Evolutionary conservation across 2,113 vertebrate species (phyloP).

Genomic region (Puntigrus tetrazona): DNA sequence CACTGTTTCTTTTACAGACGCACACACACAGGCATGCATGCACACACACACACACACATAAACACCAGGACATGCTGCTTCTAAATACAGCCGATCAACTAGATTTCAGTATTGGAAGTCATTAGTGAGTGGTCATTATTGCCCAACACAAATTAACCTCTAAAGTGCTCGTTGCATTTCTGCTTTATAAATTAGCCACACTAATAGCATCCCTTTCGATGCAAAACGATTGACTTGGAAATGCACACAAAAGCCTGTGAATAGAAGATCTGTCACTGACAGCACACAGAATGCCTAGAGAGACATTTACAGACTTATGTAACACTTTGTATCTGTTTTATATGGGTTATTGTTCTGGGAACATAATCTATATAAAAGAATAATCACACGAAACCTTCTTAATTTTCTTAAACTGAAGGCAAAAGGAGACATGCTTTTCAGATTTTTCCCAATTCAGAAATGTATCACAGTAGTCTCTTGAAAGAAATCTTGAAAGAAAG

Average conservation of each 20-base stretch:
- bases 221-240: constrained; percentile 30
- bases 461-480: background rate
- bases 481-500: background rate
- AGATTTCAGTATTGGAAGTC: constrained; percentile 44
- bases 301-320: background rate
- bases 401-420: background rate
- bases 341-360: background rate
- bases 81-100: constrained; percentile 37
- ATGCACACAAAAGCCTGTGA: constrained; percentile 23
- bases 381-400: background rate
- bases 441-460: background rate
- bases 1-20: background rate
- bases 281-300: background rate
- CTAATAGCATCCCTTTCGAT: constrained; percentile 14
- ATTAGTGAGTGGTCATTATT: constrained; percentile 58
- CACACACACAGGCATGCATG: background rate
- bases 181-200: constrained; percentile 54
- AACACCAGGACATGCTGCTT: background rate
- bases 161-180: constrained; percentile 62
- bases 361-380: background rate
- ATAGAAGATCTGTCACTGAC: constrained; percentile 11
- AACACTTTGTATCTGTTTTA: background rate
- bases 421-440: background rate
- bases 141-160: constrained; percentile 69
- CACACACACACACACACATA: background rate